phyloP scores from a whole-genome alignment of 1,140 invertebrate genomes.

The Anoplophora glabripennis region DNA sequence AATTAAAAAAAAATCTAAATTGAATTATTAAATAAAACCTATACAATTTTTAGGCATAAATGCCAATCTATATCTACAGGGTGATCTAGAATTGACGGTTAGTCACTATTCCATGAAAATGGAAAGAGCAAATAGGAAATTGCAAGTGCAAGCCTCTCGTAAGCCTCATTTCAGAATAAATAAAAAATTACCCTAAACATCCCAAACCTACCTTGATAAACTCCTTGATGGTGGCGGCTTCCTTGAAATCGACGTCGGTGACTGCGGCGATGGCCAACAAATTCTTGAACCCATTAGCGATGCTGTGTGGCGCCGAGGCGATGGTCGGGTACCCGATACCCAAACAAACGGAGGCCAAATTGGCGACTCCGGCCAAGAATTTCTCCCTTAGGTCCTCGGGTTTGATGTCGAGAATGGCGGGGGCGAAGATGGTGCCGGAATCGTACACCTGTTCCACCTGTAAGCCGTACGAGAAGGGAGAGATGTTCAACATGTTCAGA shows the following conservation, averaged over 20 bases:
- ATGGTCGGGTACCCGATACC: conserved; percentile 93
- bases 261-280: conserved; percentile 92
- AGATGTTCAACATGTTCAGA: conserved; percentile 99
- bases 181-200: too few relatives aligned
- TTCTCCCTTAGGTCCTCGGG: conserved; percentile 88
- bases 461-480: conserved; percentile 98
- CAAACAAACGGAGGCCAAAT: conserved; percentile 92
- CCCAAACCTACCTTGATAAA: conserved; percentile 72
- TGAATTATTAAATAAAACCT: neutral
- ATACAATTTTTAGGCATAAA: neutral
- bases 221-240: conserved; percentile 90
- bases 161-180: too few relatives aligned
- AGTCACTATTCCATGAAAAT: too few relatives aligned
- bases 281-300: conserved; percentile 98
- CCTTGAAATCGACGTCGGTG: conserved; percentile 92
- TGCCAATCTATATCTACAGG: too few relatives aligned
- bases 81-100: too few relatives aligned
- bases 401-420: conserved; percentile 96
- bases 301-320: conserved; percentile 94
- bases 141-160: too few relatives aligned
- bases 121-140: too few relatives aligned
- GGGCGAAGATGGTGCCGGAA: conserved; percentile 96
- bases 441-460: conserved; percentile 95
- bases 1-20: neutral
- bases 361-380: conserved; percentile 90